Percentiles rank a stretch among this genome's conserved stretches.
These are phyloP conservation scores for Oxygymnocypris stewartii DNA, from an alignment of 2,113 vertebrate species.

Conservation along the genomic window DNA sequence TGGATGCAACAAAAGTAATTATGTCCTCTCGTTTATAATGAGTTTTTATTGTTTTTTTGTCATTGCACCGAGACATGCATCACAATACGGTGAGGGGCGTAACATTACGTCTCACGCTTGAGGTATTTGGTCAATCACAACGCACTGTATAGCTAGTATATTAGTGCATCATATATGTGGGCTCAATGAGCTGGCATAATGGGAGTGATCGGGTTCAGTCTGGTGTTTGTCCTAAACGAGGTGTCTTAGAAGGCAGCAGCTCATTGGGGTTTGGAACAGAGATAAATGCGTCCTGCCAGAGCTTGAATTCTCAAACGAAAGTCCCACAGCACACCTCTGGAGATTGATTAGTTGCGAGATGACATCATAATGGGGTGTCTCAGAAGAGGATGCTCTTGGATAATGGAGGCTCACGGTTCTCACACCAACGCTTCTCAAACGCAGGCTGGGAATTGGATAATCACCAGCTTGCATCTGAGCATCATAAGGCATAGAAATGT, in stretches of 20 bases:
- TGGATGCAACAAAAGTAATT: no score
- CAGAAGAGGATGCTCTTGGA: slow-evolving; percentile 36
- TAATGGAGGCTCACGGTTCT: slow-evolving; percentile 23
- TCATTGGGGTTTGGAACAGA: background rate
- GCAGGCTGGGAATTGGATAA: slow-evolving; percentile 45
- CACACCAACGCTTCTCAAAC: slow-evolving; percentile 23
- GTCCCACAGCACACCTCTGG: slow-evolving; percentile 1
- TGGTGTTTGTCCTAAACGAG: background rate
- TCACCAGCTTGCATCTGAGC: slow-evolving; percentile 49
- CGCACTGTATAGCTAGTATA: no score
- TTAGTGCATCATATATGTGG: background rate
- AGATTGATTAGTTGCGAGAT: slow-evolving; percentile 19
- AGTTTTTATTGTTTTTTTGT: no score
- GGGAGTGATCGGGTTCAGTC: background rate
- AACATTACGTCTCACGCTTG: no score
- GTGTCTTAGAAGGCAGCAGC: background rate
- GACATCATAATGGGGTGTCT: slow-evolving; percentile 32
- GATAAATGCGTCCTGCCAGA: background rate
- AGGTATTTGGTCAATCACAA: no score
- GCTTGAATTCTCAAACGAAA: background rate
- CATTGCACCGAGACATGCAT: no score
- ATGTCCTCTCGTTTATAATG: no score
- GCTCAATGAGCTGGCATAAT: background rate
- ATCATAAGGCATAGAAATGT: slow-evolving; percentile 53
- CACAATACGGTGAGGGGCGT: no score